Evolutionary conservation across 2,888 invertebrate species (phyloP).

Genomic region (Argyresthia goedartella): DNA sequence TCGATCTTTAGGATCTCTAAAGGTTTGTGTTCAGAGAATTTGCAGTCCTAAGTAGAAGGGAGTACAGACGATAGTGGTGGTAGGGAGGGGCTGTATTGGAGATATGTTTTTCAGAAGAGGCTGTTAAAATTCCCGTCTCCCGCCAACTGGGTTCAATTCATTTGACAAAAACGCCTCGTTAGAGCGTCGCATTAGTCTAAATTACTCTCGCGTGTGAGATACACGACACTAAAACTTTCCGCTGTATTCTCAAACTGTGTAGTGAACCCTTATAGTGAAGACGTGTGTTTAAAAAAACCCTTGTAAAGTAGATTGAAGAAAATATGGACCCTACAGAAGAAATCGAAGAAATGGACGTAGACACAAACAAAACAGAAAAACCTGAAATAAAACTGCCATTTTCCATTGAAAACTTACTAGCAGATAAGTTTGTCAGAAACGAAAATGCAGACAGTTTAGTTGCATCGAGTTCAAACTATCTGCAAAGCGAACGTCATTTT

Average conservation of each 20-base stretch:
- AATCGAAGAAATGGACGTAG: slow-evolving; percentile 25
- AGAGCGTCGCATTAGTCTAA: slow-evolving; percentile 53
- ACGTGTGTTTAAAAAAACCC: slow-evolving; percentile 14
- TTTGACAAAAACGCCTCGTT: slow-evolving; percentile 65
- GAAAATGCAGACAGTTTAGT: slow-evolving; percentile 5
- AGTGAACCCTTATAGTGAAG: slow-evolving; percentile 15
- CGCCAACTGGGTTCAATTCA: slow-evolving; percentile 44
- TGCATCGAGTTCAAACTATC: not conserved
- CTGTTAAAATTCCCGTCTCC: slow-evolving; percentile 51
- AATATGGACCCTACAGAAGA: slow-evolving; percentile 4
- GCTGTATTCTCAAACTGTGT: slow-evolving; percentile 19
- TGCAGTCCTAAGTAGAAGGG: slow-evolving; percentile 17
- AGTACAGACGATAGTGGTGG: slow-evolving; percentile 17
- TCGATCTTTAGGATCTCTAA: slow-evolving; percentile 37
- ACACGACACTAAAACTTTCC: slow-evolving; percentile 15
- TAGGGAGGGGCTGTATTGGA: slow-evolving; percentile 15
- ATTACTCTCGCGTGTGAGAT: slow-evolving; percentile 33
- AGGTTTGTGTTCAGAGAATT: slow-evolving; percentile 21
- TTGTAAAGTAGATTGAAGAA: slow-evolving; percentile 2
- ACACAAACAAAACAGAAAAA: slow-evolving; percentile 30
- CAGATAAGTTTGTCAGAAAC: slow-evolving; percentile 38
- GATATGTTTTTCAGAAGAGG: slow-evolving; percentile 51
- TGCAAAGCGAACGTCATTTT: not conserved
- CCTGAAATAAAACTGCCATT: slow-evolving; percentile 44
- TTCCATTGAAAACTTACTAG: slow-evolving; percentile 53